These are phyloP conservation scores for Nymphicus hollandicus DNA, from an alignment of 2,113 vertebrate genomes.

Conservation along the genomic window DNA sequence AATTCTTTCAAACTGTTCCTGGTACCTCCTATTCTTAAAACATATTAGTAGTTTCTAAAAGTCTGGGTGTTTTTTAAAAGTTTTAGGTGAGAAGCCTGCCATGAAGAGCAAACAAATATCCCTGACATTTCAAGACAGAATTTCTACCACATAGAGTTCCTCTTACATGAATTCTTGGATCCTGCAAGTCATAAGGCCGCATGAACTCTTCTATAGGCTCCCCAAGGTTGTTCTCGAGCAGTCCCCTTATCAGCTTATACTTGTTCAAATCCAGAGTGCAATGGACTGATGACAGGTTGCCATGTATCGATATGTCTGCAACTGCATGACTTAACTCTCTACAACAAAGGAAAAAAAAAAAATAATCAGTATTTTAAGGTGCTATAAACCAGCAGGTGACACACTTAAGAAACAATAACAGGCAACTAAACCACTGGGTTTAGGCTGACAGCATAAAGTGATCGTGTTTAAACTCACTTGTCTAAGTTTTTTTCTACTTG, in stretches of 20 bases:
- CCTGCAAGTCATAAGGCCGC: constrained; percentile 92
- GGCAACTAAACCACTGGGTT: neutral
- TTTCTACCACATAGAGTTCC: neutral
- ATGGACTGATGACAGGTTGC: constrained; percentile 90
- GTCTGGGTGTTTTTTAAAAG: neutral
- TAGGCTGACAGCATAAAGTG: neutral
- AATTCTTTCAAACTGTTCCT: neutral
- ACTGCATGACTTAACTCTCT: constrained; percentile 92
- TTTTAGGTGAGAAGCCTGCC: neutral
- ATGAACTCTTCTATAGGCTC: constrained; percentile 95
- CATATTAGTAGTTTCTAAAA: neutral
- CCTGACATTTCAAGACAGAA: neutral
- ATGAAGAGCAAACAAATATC: neutral
- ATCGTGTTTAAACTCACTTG: constrained; percentile 78
- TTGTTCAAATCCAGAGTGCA: constrained; percentile 89
- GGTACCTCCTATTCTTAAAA: neutral
- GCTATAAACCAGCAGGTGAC: neutral
- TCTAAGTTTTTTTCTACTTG: constrained; percentile 96
- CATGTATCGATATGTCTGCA: constrained; percentile 90
- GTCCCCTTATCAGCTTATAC: constrained; percentile 89
- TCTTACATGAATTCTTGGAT: constrained; percentile 92
- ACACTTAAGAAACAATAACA: neutral
- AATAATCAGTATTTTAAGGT: neutral
- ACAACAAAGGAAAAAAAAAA: neutral
- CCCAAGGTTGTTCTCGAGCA: constrained; percentile 93